Base-by-base conservation (phyloP, 30 jellyfish, hydroid and myxozoan genomes). In the Aurelia sp. region DNA sequence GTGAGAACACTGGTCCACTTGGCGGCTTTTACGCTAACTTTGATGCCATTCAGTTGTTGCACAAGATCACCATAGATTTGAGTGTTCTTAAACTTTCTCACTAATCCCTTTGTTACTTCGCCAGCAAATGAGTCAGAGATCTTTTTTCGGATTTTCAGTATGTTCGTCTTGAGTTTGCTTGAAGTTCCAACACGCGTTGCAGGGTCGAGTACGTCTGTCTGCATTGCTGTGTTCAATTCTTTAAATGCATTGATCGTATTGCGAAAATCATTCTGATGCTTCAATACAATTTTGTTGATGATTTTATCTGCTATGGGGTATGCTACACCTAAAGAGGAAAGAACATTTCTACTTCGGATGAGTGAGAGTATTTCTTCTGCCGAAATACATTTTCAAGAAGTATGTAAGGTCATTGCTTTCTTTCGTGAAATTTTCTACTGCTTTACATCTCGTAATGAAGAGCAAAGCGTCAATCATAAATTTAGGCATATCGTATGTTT, bases 261-360 rank as follows among this genome's bases (percentile, higher is more conserved):
- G 16, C 65, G 44, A 76, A 76, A 76, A 35, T 76, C 87, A 55
- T 76, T 59, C 20, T 60, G 62, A 57, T 76, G 59, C 55, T 76
- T 76, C 9, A 76, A 52, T 16, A 76, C 61, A 58, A 76, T 60
- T 21, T 76, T 76, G 76, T 76, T 60, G 66, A 76, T 55, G 16
- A 76, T 74, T 41, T 76, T 76, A 23, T 76, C 76, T 9, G 87
- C 87, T 17, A 76, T 76, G 51, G 87, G 87, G 51, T 20, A 37
- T 9, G 87, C 87, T 12, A 76, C 55, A 44, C 55, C 55, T 44
- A 44, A 10, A 44, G 15, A 44, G 55, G 55, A 6, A 44, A 44
- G 6, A 5, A 9, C 4, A 11, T 44, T 44, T 44, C 0, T 6
- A 44, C 6, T 44, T 4, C 15, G 13, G 55, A 44, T 44, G 15